A percentile compares a stretch with the other conserved stretches of the same genome.
These are phyloP conservation scores for Rhombomys opimus DNA, from an alignment of 2,113 vertebrate species.

Conservation along the genomic window DNA sequence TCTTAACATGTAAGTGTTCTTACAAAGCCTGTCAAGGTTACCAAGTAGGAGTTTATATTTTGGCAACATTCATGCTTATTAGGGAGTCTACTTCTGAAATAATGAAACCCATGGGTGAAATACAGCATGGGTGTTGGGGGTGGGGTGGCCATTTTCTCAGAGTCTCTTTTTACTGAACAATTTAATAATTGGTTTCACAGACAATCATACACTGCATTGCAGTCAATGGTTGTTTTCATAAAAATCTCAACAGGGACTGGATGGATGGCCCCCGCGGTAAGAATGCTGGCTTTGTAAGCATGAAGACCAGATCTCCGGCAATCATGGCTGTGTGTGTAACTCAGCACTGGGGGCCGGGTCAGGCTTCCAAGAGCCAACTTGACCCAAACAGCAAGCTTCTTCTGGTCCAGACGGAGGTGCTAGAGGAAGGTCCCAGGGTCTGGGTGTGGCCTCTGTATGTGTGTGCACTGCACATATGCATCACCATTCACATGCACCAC, in stretches of 20 bases:
- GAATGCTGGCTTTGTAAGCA: background rate
- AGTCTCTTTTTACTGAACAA: background rate
- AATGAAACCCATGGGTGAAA: slow-evolving; percentile 21
- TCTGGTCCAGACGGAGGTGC: background rate
- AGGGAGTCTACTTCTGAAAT: slow-evolving; percentile 11
- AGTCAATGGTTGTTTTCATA: slow-evolving; percentile 59
- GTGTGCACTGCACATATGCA: no score
- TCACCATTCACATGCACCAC: background rate
- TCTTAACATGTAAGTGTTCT: slow-evolving; percentile 61
- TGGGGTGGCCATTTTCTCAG: background rate
- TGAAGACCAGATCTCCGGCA: background rate
- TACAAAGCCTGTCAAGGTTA: slow-evolving; percentile 47
- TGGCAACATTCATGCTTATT: background rate
- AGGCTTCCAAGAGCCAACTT: background rate
- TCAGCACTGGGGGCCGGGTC: background rate
- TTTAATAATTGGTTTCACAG: slow-evolving; percentile 40
- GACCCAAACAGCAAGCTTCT: background rate
- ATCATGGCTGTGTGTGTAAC: background rate
- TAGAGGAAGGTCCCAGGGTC: background rate
- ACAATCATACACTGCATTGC: slow-evolving; percentile 38
- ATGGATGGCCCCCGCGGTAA: background rate
- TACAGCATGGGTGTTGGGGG: background rate
- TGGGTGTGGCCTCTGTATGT: background rate
- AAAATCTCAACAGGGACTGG: slow-evolving; percentile 21
- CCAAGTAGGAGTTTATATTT: slow-evolving; percentile 11